Evolutionary conservation across 2,113 vertebrate species (phyloP).

Genomic region (Labeo rohita): DNA sequence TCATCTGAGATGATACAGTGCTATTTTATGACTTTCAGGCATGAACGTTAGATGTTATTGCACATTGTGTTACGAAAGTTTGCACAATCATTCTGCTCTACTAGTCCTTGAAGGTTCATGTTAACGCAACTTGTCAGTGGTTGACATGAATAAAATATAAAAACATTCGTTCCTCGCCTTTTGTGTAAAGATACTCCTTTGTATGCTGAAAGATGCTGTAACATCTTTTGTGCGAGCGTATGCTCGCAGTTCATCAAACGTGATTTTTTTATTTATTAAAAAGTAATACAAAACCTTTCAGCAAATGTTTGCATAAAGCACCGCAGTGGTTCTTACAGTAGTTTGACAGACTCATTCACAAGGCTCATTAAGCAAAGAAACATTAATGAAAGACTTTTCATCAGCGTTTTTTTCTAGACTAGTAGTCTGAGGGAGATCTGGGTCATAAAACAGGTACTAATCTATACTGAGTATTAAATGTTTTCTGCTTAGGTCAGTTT

Average conservation of each 20-base stretch:
- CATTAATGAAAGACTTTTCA: not conserved
- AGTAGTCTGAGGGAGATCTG: not conserved
- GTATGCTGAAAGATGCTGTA: not conserved
- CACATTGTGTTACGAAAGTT: not conserved
- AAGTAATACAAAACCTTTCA: not conserved
- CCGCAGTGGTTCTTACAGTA: not conserved
- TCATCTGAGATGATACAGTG: not conserved
- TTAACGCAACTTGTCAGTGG: not conserved
- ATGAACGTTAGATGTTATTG: not conserved
- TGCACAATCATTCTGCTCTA: constrained; percentile 12
- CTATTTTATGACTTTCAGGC: not conserved
- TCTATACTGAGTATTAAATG: not conserved
- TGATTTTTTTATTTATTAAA: not conserved
- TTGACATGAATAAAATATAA: constrained; percentile 8
- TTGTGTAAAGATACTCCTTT: not conserved
- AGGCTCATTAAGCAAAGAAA: not conserved
- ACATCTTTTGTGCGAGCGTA: not conserved
- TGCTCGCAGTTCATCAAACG: not conserved
- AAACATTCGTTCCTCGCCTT: not conserved
- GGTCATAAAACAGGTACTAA: not conserved
- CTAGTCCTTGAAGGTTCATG: not conserved
- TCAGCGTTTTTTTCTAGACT: not conserved
- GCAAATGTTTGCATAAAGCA: not conserved
- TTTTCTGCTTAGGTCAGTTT: not conserved
- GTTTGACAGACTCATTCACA: not conserved